phyloP scores from a whole-genome alignment of 2,113 vertebrate species.

The Muntiacus reevesi region DNA sequence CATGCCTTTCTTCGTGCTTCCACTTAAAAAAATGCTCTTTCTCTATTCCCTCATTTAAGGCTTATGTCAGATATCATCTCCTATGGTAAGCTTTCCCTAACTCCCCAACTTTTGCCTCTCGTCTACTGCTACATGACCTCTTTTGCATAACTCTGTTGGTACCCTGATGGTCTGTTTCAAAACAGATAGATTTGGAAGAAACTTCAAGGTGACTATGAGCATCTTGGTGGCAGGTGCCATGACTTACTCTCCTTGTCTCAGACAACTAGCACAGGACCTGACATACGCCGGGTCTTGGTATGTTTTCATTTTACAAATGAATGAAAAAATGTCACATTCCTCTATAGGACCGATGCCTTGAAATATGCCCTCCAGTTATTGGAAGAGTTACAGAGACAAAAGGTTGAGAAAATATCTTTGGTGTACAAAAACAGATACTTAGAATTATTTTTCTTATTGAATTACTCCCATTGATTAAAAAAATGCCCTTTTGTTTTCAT shows the following conservation, averaged over 20 bases:
- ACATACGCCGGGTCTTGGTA: not conserved
- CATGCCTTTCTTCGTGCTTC: not conserved
- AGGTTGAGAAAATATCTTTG: not conserved
- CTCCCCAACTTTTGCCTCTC: not conserved
- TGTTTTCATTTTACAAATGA: conserved; percentile 27
- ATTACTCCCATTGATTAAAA: not conserved
- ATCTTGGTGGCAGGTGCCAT: not conserved
- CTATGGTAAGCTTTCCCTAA: not conserved
- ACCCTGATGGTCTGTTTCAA: not conserved
- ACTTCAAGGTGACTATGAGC: not conserved
- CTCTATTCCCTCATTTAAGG: not conserved
- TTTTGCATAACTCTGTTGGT: not conserved
- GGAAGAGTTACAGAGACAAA: not conserved
- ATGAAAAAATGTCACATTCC: not conserved
- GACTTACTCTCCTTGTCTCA: not conserved
- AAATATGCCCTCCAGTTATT: not conserved
- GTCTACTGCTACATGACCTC: not conserved
- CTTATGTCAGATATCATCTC: not conserved
- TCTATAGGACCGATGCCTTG: not conserved
- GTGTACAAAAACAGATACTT: not conserved
- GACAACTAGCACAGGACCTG: not conserved
- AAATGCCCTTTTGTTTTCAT: not conserved
- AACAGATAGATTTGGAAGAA: not conserved
- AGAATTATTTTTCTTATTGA: not conserved
- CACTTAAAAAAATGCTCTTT: not conserved